Base-by-base conservation (phyloP, 2,888 invertebrate species). In the Caradrina kadenii region DNA sequence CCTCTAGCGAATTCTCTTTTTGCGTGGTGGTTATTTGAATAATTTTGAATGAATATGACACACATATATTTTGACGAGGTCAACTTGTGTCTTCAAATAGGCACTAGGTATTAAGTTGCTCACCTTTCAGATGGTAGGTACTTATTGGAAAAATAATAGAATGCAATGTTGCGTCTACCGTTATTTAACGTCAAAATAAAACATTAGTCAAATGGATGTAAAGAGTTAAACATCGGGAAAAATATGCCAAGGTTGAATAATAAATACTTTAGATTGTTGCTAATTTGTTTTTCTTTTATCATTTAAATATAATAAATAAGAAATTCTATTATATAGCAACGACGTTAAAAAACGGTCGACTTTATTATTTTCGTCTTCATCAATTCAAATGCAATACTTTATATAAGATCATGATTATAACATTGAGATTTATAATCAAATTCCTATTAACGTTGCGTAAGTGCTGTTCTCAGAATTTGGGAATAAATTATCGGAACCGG, bases 51-150 rank as follows among this genome's bases (percentile, higher is more conserved):
- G 55, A 81, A 61, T 77, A 59, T 63, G 49, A 59, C 42, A 72
- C 50, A 60, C 49, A 71, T 60, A 26, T 56, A 62, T 80, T 77
- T 59, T 60, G 64, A 61, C 87, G 82, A 91, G 91, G 91, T 87
- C 87, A 83, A 78, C 89, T 58, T 68, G 87, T 87, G 75, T 80
- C 88, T 85, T 88, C 87, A 72, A 75, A 60, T 52, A 74, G 22
- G 53, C 45, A 45, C 17, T 50, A 76, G 39, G 49, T 62, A 67
- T 50, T 59, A 49, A 70, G 69, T 69, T 63, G 69, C 61, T 60
- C 58, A 76, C 74, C 75, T 77, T 82, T 73, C 54, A 66, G 31
- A 81, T 15, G 13, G 42, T 42, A 45, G 45, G 15, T 45, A 45
- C 6, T 17, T 45, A 45, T 45, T 58, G 39, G 73, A 58, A 63